A percentile compares a stretch with the other conserved stretches of the same genome.
phyloP scores from a whole-genome alignment of 2,113 vertebrate species.

The Trochalopteron elliotii region DNA sequence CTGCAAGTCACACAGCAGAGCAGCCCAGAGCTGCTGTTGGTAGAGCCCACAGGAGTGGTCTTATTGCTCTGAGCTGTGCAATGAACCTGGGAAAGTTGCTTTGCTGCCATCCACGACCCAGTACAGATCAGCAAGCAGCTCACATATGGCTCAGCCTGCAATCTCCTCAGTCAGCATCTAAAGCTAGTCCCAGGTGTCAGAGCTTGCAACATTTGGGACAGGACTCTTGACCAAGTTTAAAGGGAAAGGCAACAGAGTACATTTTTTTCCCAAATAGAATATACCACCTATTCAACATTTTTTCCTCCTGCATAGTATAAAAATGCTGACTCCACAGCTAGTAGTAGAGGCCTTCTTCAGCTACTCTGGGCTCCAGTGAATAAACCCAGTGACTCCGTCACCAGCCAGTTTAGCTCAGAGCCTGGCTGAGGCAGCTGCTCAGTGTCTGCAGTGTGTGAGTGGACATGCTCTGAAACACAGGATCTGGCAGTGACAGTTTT shows the following conservation, averaged over 20 bases:
- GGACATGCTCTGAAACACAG: neutral
- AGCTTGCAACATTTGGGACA: neutral
- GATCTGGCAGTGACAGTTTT: neutral
- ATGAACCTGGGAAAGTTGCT: neutral
- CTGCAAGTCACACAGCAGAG: neutral
- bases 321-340: neutral
- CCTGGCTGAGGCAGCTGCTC: neutral
- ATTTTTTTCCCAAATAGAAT: neutral
- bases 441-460: neutral
- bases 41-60: neutral
- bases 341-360: neutral
- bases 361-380: neutral
- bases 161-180: neutral
- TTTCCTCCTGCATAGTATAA: accelerated
- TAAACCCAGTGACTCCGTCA: neutral
- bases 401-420: neutral
- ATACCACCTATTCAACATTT: neutral
- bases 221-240: neutral
- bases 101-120: neutral
- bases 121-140: neutral
- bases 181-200: neutral
- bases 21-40: neutral
- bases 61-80: neutral
- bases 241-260: neutral
- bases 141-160: neutral